A percentile compares a stretch with the other conserved stretches of the same genome.
These are phyloP conservation scores for Dasysyrphus tricinctus DNA, from an alignment of 2,888 invertebrate genomes.

Conservation along the genomic window DNA sequence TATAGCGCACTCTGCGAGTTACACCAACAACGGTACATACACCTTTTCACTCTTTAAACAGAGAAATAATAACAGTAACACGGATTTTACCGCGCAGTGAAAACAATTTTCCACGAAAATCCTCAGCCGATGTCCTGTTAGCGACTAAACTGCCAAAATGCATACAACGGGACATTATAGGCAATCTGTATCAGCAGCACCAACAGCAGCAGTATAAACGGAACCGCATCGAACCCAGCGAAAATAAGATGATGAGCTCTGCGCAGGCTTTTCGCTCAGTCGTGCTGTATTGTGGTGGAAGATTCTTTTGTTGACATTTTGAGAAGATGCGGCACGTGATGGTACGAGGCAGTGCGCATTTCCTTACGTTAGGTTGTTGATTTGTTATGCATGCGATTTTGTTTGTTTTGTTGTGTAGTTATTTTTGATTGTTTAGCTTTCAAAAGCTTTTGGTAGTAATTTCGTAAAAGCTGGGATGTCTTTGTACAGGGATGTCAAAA, in stretches of 20 bases:
- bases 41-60: slow-evolving; percentile 28
- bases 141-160: slow-evolving; percentile 79
- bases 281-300: slow-evolving; percentile 35
- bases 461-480: not conserved
- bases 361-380: slow-evolving; percentile 66
- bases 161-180: slow-evolving; percentile 53
- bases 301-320: slow-evolving; percentile 69
- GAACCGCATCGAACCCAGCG: slow-evolving; percentile 71
- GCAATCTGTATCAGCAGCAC: slow-evolving; percentile 21
- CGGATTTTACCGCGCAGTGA: slow-evolving; percentile 31
- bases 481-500: slow-evolving; percentile 2
- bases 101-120: slow-evolving; percentile 35
- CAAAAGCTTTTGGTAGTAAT: slow-evolving; percentile 61
- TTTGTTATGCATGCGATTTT: slow-evolving; percentile 39
- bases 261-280: slow-evolving; percentile 61
- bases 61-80: slow-evolving; percentile 20
- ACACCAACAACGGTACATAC: slow-evolving; percentile 4
- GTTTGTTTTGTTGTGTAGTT: not conserved
- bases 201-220: slow-evolving; percentile 24
- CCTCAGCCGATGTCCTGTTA: slow-evolving; percentile 79
- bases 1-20: not conserved
- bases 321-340: slow-evolving; percentile 51
- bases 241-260: slow-evolving; percentile 51
- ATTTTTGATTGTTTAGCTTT: slow-evolving; percentile 7
- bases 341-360: slow-evolving; percentile 51